phyloP scores from a whole-genome alignment of 2,888 invertebrate genomes.

The Tethea ocularis region DNA sequence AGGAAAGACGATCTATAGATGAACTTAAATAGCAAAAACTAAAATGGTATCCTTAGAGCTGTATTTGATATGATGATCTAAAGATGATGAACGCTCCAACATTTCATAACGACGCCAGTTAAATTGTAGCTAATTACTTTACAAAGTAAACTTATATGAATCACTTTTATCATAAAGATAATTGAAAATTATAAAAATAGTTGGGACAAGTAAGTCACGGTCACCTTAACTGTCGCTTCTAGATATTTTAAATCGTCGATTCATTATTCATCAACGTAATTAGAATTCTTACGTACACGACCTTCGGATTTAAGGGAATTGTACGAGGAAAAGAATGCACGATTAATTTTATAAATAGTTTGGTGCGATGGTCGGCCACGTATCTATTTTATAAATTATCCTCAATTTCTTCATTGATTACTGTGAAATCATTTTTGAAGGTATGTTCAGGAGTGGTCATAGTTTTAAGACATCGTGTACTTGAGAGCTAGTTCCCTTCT shows the following conservation, averaged over 20 bases:
- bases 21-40: too few species aligned
- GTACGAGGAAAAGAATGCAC: background rate
- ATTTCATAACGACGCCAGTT: background rate
- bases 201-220: background rate
- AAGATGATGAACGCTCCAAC: too few species aligned
- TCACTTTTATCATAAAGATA: background rate
- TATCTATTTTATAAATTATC: background rate
- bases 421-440: too few species aligned
- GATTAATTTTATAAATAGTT: background rate
- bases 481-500: too few species aligned
- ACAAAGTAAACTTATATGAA: background rate
- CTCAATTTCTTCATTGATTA: background rate
- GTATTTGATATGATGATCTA: too few species aligned
- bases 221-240: slow-evolving; percentile 2
- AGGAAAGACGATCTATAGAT: too few species aligned
- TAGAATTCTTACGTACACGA: background rate
- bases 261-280: background rate
- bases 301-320: background rate
- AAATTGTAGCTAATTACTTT: background rate
- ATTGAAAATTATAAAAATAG: background rate
- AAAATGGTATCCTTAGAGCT: too few species aligned
- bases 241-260: background rate
- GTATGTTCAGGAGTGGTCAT: too few species aligned
- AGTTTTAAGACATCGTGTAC: too few species aligned
- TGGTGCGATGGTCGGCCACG: background rate